phyloP scores from a whole-genome alignment of 2,797 vertebrate genomes.

The Crenuchus spilurus region DNA sequence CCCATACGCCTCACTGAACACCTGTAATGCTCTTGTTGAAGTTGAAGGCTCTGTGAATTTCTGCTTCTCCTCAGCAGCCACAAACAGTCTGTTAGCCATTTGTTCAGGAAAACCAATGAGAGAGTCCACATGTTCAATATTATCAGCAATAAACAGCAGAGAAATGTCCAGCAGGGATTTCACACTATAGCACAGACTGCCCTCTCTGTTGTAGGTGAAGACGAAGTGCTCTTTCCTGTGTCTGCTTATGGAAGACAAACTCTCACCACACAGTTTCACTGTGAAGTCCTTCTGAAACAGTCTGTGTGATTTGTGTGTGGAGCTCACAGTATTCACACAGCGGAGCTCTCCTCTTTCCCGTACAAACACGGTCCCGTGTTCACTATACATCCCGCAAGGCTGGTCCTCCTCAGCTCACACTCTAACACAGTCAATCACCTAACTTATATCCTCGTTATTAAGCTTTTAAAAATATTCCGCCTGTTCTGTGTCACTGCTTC shows the following conservation, averaged over 20 bases:
- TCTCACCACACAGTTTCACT: constrained; percentile 77
- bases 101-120: constrained; percentile 94
- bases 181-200: constrained; percentile 88
- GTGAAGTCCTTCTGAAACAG: constrained; percentile 80
- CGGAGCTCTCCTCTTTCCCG: constrained; percentile 87
- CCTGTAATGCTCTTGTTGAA: constrained; percentile 82
- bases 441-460: too few relatives aligned
- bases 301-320: constrained; percentile 64
- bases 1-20: constrained; percentile 92
- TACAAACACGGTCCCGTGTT: constrained; percentile 76
- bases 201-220: constrained; percentile 91
- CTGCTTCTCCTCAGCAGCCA: constrained; percentile 87
- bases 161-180: constrained; percentile 90
- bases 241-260: constrained; percentile 71
- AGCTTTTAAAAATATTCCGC: neutral
- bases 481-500: neutral
- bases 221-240: constrained; percentile 88
- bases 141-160: constrained; percentile 88
- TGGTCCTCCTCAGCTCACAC: too few relatives aligned
- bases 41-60: constrained; percentile 85
- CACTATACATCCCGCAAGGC: constrained; percentile 59
- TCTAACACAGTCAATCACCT: too few relatives aligned
- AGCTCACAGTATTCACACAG: constrained; percentile 67
- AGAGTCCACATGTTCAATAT: constrained; percentile 92
- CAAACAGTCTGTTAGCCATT: constrained; percentile 90